Base-by-base conservation (phyloP, 2,888 invertebrate species). In the Apotomis turbidana region DNA sequence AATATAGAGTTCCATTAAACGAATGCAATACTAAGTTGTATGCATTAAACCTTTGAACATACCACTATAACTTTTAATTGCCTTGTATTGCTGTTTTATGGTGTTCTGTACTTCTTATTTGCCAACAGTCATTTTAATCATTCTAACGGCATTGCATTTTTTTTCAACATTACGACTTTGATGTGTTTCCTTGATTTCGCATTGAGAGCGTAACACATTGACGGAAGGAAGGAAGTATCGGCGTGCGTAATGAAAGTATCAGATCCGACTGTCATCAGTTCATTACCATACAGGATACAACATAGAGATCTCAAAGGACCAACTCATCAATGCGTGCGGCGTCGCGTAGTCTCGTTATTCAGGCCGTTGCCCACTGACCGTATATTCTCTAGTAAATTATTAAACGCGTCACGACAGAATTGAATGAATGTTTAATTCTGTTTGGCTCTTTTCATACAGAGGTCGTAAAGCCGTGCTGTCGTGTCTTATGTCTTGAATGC, bases 311-410 rank as follows among this genome's bases (percentile, higher is more conserved):
- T 54, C 66, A 54, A 62, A 67, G 66, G 55, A 71, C 41, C 36
- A 38, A 52, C 58, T 57, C 68, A 76, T 78, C 74, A 76, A 81
- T 79, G 79, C 79, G 74, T 74, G 78, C 68, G 86, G 87, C 87
- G 87, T 84, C 88, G 74, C 75, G 73, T 71, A 75, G 89, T 88
- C 89, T 90, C 85, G 83, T 64, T 66, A 86, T 88, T 79, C 85
- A 85, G 89, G 88, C 81, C 90, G 82, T 76, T 83, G 85, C 80
- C 83, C 85, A 87, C 73, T 87, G 84, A 87, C 87, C 85, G 83
- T 83, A 74, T 59, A 52, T 72, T 68, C 67, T 57, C 52, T 68
- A 51, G 13, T 59, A 68, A 27, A 68, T 72, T 68, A 68, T 63
- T 63, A 72, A 54, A 63, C 68, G 58, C 59, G 72, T 72, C 72